Conservation (phyloP, 1,140 invertebrate genomes). For the Drosophila eugracilis region DNA sequence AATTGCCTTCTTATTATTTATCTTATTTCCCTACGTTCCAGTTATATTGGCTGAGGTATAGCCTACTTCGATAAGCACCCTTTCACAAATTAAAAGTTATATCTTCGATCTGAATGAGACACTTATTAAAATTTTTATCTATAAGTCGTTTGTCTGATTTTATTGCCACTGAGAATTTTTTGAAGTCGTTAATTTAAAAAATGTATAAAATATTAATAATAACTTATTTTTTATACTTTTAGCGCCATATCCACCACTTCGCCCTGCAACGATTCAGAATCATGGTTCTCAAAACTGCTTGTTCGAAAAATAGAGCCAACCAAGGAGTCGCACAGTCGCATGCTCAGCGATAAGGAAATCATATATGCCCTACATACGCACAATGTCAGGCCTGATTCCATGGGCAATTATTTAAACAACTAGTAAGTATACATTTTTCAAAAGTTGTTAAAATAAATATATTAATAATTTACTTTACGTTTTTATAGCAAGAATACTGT, state of each 20-base stretch:
- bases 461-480: background rate
- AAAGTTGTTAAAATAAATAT: background rate
- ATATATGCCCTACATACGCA: slow-evolving; percentile 98
- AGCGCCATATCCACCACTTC: slow-evolving; percentile 66
- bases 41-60: background rate
- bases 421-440: too few species aligned
- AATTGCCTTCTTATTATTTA: background rate
- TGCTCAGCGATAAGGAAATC: slow-evolving; percentile 97
- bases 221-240: background rate
- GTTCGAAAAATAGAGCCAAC: slow-evolving; percentile 96
- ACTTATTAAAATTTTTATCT: slow-evolving; percentile 2
- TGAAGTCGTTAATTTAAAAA: background rate
- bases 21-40: background rate
- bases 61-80: background rate
- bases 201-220: background rate
- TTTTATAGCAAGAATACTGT: slow-evolving; percentile 91
- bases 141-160: background rate
- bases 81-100: background rate
- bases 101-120: background rate
- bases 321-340: slow-evolving; percentile 97
- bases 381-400: slow-evolving; percentile 94
- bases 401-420: slow-evolving; percentile 93
- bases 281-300: slow-evolving; percentile 95
- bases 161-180: too few species aligned
- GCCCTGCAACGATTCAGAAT: slow-evolving; percentile 86